Base-by-base conservation (phyloP, 2,113 vertebrate species). In the Callopanchax toddi region DNA sequence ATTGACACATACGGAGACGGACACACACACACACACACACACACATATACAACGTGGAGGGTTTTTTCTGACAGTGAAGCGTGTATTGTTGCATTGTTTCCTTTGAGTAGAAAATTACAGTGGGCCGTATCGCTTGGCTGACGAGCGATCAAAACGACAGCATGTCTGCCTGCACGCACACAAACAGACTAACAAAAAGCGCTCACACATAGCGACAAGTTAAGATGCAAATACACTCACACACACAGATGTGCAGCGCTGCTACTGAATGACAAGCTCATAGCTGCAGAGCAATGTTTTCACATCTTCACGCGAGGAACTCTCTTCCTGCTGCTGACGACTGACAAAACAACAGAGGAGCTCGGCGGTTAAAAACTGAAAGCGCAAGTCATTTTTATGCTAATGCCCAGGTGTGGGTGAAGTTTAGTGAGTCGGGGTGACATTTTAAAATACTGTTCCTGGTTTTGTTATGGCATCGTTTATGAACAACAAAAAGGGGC, bases 51-150 rank as follows among this genome's bases (percentile, higher is more conserved):
- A 42, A 25, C 4, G 11, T 5, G 34, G 56, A 70, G 53, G 59
- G 8, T 15, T 52, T 69, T 67, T 64, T 66, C 40, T 86, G 87
- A 87, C 87, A 87, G 87, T 25, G 36, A 72, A 78, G 83, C 72
- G 36, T 82, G 82, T 81, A 79, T 81, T 86, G 79, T 83, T 83
- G 63, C 64, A 84, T 88, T 89, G 88, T 89, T 88, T 78, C 68
- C 77, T 76, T 76, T 87, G 88, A 89, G 85, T 66, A 88, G 83
- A 90, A 90, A 83, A 90, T 90, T 88, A 90, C 81, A 86, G 88
- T 71, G 85, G 80, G 79, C 62, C 21, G 17, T 60, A 81, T 80
- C 79, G 71, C 83, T 79, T 83, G 85, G 66, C 72, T 88, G 86
- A 90, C 83, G 60, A 86, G 78, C 80, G 71, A 77, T 87, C 83